Base-by-base conservation (phyloP, 37 sponge, comb jelly and placozoan species). In the Petrosia ficiformis region DNA sequence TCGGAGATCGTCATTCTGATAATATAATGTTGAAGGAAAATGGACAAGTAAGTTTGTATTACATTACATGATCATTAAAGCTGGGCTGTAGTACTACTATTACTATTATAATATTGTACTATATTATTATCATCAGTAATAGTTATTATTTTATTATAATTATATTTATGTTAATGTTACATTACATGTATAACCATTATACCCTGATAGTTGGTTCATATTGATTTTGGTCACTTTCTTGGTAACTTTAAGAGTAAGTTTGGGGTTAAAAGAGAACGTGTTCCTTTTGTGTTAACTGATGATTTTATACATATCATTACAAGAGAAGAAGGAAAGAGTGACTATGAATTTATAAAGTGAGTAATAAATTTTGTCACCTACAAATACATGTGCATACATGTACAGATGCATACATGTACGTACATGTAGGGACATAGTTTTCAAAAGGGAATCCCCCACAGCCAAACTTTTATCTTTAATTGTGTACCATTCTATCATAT, bases 161-260 rank as follows among this genome's bases (percentile, higher is more conserved):
- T 19, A 48, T 48, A 48, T 48, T 48, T 8, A 8, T 48, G 14
- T 48, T 14, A 48, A 14, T 48, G 54, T 48, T 48, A 48, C 14
- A 14, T 19, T 48, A 48, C 14, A 8, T 48, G 54, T 48, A 14
- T 19, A 19, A 14, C 54, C 14, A 48, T 48, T 48, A 48, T 48
- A 6, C 67, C 59, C 19, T 38, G 42, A 0, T 79, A 98, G 99
- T 89, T 98, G 61, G 85, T 94, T 43, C 99, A 98, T 82, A 98
- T 98, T 73, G 99, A 98, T 59, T 98, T 98, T 83, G 99, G 99
- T 4, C 99, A 98, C 89, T 98, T 98, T 63, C 73, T 98, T 60
- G 99, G 99, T 24, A 98, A 98, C 89, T 95, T 94, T 69, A 98
- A 98, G 91, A 90, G 89, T 81, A 97, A 94, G 68, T 86, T 91